phyloP scores from a whole-genome alignment of 2,797 vertebrate genomes.

The Coluber constrictor region DNA sequence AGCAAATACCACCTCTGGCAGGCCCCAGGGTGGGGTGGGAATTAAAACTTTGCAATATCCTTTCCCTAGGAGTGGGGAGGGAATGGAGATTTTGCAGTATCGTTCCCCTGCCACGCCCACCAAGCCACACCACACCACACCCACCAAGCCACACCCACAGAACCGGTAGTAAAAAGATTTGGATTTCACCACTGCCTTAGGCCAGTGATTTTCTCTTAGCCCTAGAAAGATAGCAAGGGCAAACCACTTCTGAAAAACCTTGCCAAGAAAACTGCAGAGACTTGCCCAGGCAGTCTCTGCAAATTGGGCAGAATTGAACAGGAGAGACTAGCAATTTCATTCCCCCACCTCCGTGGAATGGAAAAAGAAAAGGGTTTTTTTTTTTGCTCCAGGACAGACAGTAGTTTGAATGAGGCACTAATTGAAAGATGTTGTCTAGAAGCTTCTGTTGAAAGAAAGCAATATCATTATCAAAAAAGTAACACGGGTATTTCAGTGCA shows the following conservation, averaged over 20 bases:
- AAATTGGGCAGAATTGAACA: neutral
- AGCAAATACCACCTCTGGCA: too few species aligned
- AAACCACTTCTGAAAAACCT: neutral
- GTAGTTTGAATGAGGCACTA: neutral
- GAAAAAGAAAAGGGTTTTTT: neutral
- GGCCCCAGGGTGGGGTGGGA: too few species aligned
- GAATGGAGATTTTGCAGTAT: too few species aligned
- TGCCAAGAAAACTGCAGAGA: neutral
- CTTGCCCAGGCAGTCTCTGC: neutral
- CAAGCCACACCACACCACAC: too few species aligned
- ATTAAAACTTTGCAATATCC: too few species aligned
- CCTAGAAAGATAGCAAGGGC: neutral
- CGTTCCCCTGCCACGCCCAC: too few species aligned
- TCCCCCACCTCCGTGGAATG: neutral
- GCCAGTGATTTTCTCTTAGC: neutral
- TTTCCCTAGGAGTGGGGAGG: too few species aligned
- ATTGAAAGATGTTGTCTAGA: neutral
- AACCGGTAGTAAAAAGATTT: too few species aligned
- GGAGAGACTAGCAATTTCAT: neutral
- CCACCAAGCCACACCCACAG: too few species aligned
- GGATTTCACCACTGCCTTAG: neutral
- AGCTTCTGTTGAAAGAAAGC: neutral
- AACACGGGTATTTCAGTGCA: neutral
- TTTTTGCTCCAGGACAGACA: neutral
- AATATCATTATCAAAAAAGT: neutral